Evolutionary conservation across 2,113 vertebrate genomes (phyloP), one percentile per base, ranked within the genome.

Genomic region (Solenodon paradoxus): DNA sequence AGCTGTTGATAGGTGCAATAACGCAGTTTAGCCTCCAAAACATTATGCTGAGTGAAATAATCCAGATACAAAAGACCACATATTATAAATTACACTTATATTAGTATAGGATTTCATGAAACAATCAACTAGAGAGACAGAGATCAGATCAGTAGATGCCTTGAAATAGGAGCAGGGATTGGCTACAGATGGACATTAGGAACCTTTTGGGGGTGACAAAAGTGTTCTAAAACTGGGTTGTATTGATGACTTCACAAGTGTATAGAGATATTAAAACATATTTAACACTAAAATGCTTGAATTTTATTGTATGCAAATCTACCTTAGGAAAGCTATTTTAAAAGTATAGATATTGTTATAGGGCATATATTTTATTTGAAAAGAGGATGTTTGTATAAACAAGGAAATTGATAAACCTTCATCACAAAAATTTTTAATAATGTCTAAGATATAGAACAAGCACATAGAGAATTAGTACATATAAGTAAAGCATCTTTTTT

Each of bases 401-500:
- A 96, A 26, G 26, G 2, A 66, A 82, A 59, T n/a, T 85, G 74
- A 66, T 82, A 61, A 80, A 83, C 80, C 89, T 45, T 57, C 30
- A 80, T 77, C 75, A 59, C 51, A 61, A 88, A 74, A 9, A 19
- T 61, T 84, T 92, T 96, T 89, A 45, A 38, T n/a, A 93, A 71
- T 83, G 3, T 93, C 82, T 90, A 81, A 88, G 77, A 90, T 87
- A 83, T 53, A 80, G 91, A 92, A 59, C 40, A 74, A 55, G 17
- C 61, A 85, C 12, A n/a, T 63, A 51, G 80, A 87, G 9, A 88
- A 87, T 90, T 77, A 84, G 15, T 57, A 40, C 45, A 28, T 96
- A 69, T 28, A 78, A 80, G 40, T 68, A 86, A 96, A 87, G 13
- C 49, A 64, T 84, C 53, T 42, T 87, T 95, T 72, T 75, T 96